Percentiles rank a stretch among this genome's conserved stretches.
phyloP scores from a whole-genome alignment of 2,797 vertebrate genomes.

The Gymnothorax javanicus region DNA sequence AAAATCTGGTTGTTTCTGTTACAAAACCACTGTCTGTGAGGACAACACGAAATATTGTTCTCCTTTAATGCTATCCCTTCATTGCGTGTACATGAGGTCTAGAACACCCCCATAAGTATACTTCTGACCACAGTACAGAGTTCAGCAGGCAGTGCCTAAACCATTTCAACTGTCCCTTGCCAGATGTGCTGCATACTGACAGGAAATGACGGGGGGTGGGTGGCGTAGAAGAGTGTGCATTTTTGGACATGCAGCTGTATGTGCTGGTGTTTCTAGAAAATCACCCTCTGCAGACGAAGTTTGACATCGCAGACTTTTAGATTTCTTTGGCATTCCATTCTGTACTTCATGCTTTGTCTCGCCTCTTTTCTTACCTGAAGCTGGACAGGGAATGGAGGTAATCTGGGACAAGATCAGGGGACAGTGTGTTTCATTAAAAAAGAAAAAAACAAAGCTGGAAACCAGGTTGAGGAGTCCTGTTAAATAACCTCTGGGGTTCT shows the following conservation, averaged over 20 bases:
- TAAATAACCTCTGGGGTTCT: constrained; percentile 41
- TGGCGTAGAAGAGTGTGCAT: neutral
- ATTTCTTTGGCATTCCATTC: neutral
- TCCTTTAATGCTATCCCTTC: neutral
- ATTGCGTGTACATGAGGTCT: neutral
- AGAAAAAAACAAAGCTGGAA: neutral
- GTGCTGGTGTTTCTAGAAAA: neutral
- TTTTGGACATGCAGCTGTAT: neutral
- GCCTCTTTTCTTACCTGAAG: neutral
- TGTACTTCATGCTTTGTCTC: neutral
- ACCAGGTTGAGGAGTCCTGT: constrained; percentile 62
- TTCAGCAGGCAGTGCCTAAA: neutral
- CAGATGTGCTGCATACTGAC: neutral
- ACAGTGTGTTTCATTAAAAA: constrained; percentile 21
- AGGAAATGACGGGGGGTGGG: too few relatives aligned
- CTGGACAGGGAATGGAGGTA: neutral
- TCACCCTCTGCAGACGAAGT: neutral
- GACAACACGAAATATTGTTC: neutral
- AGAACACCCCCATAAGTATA: neutral
- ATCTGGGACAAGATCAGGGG: neutral
- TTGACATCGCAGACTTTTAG: neutral
- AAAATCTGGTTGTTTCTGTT: neutral
- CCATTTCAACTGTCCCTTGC: neutral
- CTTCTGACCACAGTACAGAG: neutral
- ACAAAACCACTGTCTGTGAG: neutral